Evolutionary conservation across 2,113 vertebrate species (phyloP), one percentile per base, ranked within the genome.

Genomic region (Phodopus roborovskii): DNA sequence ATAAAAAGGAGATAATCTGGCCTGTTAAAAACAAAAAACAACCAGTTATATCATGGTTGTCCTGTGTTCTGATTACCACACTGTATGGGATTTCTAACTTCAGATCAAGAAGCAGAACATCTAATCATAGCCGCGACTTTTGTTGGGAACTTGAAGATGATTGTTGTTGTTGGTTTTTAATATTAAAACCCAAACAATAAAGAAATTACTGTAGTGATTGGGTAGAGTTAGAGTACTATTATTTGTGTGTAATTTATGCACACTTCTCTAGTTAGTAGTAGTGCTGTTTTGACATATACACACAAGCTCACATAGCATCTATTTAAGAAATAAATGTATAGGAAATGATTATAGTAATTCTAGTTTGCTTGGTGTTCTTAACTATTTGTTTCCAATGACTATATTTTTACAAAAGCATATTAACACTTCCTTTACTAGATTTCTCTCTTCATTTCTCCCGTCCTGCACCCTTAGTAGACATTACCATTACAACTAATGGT

Each of bases 361-460:
- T 6, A 68, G 12, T 33, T 94, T 87, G 64, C 6, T 75, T 60
- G 50, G 17, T 28, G 28, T 1, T 64, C 50, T 39, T 62, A 53
- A 94, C 39, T 93, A 68, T 86, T 84, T 70, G 33, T 75, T 96
- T 93, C 88, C n/a, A 70, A 30, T 74, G n/a, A 6, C 10, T 81
- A 26, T 71, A 95, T 94, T 50, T 71, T 42, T 77, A 42, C 12
- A 12, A 56, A 91, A 77, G 53, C 15, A 30, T 8, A 11, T 45
- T 53, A 74, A 53, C 39, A 48, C 16, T 33, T 19, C 87, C 30
- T 45, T 56, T 26, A 9, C 12, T 62, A 56, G 3, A 6, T 45
- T 5, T 71, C 28, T 28, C 66, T 78, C 28, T 20, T 2, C 2
- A 28, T 12, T 12, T 30, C 1, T 48, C 15, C 8, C 24, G 20